Conservation (phyloP, 2,113 vertebrate genomes). For the Perognathus longimembris region DNA sequence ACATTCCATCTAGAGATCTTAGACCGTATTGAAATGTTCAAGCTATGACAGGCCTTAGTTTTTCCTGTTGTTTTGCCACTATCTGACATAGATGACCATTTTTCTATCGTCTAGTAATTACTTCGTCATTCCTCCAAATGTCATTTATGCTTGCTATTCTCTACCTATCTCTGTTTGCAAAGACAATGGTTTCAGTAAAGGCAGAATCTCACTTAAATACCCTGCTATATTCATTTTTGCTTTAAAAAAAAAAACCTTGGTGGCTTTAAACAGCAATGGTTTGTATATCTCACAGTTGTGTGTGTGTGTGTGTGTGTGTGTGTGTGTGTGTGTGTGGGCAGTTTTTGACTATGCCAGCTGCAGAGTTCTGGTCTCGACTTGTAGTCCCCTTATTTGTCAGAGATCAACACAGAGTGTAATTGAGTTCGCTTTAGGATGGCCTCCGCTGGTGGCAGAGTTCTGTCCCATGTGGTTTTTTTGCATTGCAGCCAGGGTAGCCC, state of each 20-base stretch:
- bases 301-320: no score
- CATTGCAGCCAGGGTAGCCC: not conserved
- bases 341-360: not conserved
- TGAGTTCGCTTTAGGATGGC: not conserved
- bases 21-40: not conserved
- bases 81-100: not conserved
- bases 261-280: slow-evolving; percentile 13
- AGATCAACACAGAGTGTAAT: not conserved
- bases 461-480: not conserved
- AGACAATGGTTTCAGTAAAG: slow-evolving; percentile 19
- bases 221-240: not conserved
- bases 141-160: not conserved
- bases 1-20: slow-evolving; percentile 4
- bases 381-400: not conserved
- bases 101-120: slow-evolving; percentile 11
- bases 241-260: not conserved
- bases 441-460: not conserved
- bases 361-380: slow-evolving; percentile 5
- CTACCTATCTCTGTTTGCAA: not conserved
- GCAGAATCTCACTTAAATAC: not conserved
- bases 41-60: not conserved
- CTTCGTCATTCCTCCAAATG: not conserved
- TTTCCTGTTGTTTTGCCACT: not conserved
- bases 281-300: not conserved
- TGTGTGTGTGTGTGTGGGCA: not conserved